Evolutionary conservation across 2,888 invertebrate genomes (phyloP), one percentile per base, ranked within the genome.

Genomic region (Sphecodes monilicornis): DNA sequence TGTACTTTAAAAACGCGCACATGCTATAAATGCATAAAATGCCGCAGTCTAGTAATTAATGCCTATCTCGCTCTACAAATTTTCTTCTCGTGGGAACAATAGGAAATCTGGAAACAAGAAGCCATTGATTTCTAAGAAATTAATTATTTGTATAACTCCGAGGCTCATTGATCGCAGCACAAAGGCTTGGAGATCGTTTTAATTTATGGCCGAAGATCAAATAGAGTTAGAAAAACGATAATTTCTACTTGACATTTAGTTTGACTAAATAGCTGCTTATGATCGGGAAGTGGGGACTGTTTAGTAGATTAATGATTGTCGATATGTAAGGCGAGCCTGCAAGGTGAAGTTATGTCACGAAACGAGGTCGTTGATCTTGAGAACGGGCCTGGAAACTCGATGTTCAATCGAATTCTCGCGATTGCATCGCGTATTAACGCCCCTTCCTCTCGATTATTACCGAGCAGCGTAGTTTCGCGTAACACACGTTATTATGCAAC

Each of bases 301-400:
- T 39, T 11, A 68, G 10, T 11, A 68, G 36, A 36, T 68, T n/a
- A 68, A 68, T 39, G 68, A 68, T 39, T 72, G 72, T 80, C 69
- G 43, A 80, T 72, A 43, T 70, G 68, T n/a, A 71, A 77, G 69
- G 46, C 75, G 64, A 57, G 60, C 57, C 82, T 74, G 70, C 76
- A 66, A 79, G 78, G 73, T 70, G 71, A 60, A 16, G 81, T 82
- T 81, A 71, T 78, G 80, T 83, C 74, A 73, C 78, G 83, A 69
- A 90, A 88, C 54, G 86, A 66, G 82, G 87, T 77, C 80, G 74
- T 39, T 87, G 90, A 88, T 88, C 90, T 88, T 90, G 90, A 88
- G 84, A 84, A 73, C 73, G 76, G 76, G 70, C 78, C 80, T 68
- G 68, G 68, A 54, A 43, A 68, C 54, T 64, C 29, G 41, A 73